Evolutionary conservation across 2,888 invertebrate species (phyloP).

Genomic region (Brachynemurus nebulosus): DNA sequence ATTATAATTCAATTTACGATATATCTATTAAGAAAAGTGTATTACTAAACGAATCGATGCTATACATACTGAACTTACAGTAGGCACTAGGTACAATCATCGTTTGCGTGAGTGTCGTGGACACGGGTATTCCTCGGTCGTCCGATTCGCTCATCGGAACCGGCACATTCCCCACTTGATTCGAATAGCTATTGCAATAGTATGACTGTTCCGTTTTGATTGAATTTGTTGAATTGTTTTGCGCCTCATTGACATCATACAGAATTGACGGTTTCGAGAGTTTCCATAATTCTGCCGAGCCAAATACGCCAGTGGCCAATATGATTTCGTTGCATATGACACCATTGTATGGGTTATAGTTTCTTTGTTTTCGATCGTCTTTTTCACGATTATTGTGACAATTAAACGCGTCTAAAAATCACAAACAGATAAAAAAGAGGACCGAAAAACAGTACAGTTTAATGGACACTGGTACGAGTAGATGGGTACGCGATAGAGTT

Average conservation of each 20-base stretch:
- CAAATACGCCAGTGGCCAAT: slow-evolving; percentile 98
- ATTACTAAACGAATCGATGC: no score
- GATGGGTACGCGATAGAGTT: no score
- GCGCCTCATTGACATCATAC: slow-evolving; percentile 70
- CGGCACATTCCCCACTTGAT: slow-evolving; percentile 45
- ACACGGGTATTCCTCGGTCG: slow-evolving; percentile 18
- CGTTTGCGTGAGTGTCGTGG: slow-evolving; percentile 25
- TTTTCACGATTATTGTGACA: slow-evolving; percentile 56
- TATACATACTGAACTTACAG: slow-evolving; percentile 57
- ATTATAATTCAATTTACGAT: no score
- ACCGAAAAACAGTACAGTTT: no score
- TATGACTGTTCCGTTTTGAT: slow-evolving; percentile 74
- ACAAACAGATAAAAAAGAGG: no score
- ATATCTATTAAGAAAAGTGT: no score
- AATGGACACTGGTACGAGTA: no score
- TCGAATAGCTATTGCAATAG: slow-evolving; percentile 70
- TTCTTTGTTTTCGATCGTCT: slow-evolving; percentile 64
- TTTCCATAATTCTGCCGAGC: slow-evolving; percentile 97
- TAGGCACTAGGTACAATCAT: slow-evolving; percentile 67
- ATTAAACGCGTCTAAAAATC: slow-evolving; percentile 57
- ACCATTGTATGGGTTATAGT: slow-evolving; percentile 94
- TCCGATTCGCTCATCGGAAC: slow-evolving; percentile 29
- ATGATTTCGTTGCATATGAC: slow-evolving; percentile 99
- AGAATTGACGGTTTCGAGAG: slow-evolving; percentile 96
- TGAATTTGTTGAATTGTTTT: slow-evolving; percentile 43